These are phyloP conservation scores for Rhea americana DNA, from an alignment of 2,113 vertebrate species.

Conservation along the genomic window DNA sequence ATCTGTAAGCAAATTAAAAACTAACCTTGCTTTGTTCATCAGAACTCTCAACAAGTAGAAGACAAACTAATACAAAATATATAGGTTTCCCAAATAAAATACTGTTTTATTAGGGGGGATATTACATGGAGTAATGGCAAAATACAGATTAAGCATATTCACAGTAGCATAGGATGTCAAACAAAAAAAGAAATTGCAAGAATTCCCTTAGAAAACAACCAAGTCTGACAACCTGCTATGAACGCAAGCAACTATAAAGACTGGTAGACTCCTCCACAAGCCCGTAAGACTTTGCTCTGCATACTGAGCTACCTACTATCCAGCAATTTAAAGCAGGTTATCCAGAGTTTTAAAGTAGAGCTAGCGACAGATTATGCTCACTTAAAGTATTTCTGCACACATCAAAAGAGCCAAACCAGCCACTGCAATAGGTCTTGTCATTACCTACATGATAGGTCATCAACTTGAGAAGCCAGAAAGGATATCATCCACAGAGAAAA, in stretches of 20 bases:
- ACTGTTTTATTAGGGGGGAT: neutral
- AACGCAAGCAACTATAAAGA: neutral
- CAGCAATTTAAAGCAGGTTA: neutral
- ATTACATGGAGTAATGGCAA: neutral
- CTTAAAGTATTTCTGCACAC: neutral
- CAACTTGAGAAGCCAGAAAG: neutral
- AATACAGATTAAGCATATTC: neutral
- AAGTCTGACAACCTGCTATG: neutral
- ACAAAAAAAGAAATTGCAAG: neutral
- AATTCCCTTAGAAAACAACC: neutral
- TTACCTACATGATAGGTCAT: neutral
- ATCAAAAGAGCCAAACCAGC: neutral
- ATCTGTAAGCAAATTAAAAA: neutral
- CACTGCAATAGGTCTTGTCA: neutral
- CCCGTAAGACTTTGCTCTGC: neutral
- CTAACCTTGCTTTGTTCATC: neutral
- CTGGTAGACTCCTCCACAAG: neutral
- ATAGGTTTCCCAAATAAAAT: neutral
- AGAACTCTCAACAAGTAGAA: neutral
- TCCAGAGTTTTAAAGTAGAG: neutral
- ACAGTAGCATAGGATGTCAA: neutral
- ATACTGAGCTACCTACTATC: neutral
- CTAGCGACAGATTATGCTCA: neutral
- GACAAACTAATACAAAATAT: neutral
- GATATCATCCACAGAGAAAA: neutral